phyloP scores from a whole-genome alignment of 2,113 vertebrate genomes.

The Cyanoramphus novaezelandiae region DNA sequence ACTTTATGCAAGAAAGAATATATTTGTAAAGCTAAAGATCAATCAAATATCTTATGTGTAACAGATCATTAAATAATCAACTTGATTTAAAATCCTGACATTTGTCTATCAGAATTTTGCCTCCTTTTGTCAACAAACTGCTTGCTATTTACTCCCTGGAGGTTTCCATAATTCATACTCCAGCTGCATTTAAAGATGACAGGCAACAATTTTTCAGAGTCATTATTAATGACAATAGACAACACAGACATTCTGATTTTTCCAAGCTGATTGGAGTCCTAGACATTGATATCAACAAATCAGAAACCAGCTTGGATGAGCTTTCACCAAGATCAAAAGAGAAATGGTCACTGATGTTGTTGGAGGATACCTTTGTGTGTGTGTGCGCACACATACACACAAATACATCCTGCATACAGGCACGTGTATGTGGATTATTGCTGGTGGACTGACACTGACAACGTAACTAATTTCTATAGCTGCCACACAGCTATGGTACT shows the following conservation, averaged over 20 bases:
- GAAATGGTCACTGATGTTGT: neutral
- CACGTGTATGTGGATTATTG: rapidly evolving
- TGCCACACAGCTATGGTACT: neutral
- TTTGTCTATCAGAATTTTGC: neutral
- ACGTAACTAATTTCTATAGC: neutral
- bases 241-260: neutral
- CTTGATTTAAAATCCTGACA: constrained; percentile 14
- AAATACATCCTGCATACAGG: neutral
- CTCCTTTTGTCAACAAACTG: neutral
- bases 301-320: neutral
- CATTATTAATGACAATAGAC: neutral
- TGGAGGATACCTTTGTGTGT: rapidly evolving
- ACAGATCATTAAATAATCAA: neutral
- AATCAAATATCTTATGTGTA: neutral
- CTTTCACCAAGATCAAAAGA: neutral
- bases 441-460: neutral
- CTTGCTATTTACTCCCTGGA: neutral
- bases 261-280: neutral
- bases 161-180: neutral
- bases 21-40: neutral
- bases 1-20: neutral
- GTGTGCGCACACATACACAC: too few relatives aligned
- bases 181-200: neutral
- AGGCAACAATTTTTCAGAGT: neutral
- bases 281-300: neutral